A percentile compares a stretch with the other conserved stretches of the same genome.
These are phyloP conservation scores for Gobionotothen gibberifrons DNA, from an alignment of 2,797 vertebrate species.

Conservation along the genomic window DNA sequence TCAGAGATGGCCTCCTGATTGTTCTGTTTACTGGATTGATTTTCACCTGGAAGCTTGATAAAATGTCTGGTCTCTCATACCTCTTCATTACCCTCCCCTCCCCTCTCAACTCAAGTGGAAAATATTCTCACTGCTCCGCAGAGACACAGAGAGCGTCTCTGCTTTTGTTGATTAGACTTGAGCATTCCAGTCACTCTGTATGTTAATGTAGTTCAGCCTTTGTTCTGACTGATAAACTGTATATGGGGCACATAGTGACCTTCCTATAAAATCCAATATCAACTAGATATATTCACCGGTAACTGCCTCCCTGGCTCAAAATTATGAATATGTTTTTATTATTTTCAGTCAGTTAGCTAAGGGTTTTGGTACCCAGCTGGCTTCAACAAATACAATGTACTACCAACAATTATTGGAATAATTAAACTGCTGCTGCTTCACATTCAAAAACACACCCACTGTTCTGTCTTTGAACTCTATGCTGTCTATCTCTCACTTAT, in stretches of 20 bases:
- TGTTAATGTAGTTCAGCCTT: slow-evolving; percentile 39
- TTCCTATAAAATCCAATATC: slow-evolving; percentile 24
- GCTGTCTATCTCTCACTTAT: neutral
- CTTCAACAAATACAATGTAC: neutral
- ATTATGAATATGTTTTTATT: slow-evolving; percentile 3
- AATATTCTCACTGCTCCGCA: slow-evolving; percentile 32
- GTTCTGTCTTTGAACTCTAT: neutral
- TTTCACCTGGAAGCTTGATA: slow-evolving; percentile 53
- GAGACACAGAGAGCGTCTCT: slow-evolving; percentile 27
- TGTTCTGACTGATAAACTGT: slow-evolving; percentile 6
- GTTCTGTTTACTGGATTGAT: slow-evolving; percentile 42
- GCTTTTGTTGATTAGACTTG: slow-evolving; percentile 42
- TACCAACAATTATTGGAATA: no score
- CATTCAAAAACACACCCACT: neutral
- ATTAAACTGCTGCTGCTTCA: neutral
- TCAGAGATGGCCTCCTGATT: slow-evolving; percentile 27
- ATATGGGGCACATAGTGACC: neutral
- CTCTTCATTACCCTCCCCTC: slow-evolving; percentile 48
- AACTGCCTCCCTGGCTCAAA: neutral
- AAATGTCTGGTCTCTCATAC: slow-evolving; percentile 47
- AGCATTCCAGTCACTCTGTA: slow-evolving; percentile 37
- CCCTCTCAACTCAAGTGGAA: slow-evolving; percentile 57
- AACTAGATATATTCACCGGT: neutral
- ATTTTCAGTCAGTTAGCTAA: slow-evolving; percentile 15
- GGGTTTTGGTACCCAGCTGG: neutral